Percentiles rank a stretch among this genome's conserved stretches.
phyloP scores from a whole-genome alignment of 1,140 invertebrate species.

The Panulirus ornatus region DNA sequence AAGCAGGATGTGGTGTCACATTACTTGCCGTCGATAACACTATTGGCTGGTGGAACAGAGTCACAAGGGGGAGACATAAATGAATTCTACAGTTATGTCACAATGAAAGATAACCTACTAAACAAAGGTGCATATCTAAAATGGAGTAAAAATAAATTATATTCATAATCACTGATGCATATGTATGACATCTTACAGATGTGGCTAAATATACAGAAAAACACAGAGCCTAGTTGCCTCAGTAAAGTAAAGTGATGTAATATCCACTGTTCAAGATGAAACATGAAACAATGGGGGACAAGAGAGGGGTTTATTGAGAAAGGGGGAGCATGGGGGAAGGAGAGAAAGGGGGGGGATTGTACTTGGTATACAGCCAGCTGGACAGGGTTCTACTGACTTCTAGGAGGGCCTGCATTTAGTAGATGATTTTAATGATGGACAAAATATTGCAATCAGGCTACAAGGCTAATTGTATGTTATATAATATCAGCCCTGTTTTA shows the following conservation, averaged over 20 bases:
- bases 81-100: constrained; percentile 62
- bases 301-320: not conserved
- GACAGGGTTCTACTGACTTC: constrained; percentile 65
- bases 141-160: constrained; percentile 73
- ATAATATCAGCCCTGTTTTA: constrained; percentile 65
- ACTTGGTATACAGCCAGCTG: constrained; percentile 67
- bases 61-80: constrained; percentile 70
- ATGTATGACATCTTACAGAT: constrained; percentile 69
- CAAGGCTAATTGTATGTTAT: constrained; percentile 65
- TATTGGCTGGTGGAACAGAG: constrained; percentile 69
- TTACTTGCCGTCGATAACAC: constrained; percentile 62
- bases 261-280: constrained; percentile 16
- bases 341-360: constrained; percentile 52
- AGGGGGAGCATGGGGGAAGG: constrained; percentile 3
- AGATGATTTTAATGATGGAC: constrained; percentile 62
- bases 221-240: constrained; percentile 71
- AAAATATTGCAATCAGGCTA: constrained; percentile 69
- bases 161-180: constrained; percentile 69
- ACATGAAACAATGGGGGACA: constrained; percentile 8
- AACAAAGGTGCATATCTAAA: constrained; percentile 67
- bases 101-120: constrained; percentile 70
- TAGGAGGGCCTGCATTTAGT: constrained; percentile 62
- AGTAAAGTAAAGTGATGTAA: constrained; percentile 49
- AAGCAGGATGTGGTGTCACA: constrained; percentile 25
- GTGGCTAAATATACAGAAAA: constrained; percentile 72